Evolutionary conservation across 2,888 invertebrate species (phyloP), one percentile per base, ranked within the genome.

Genomic region (Hemistola chrysoprasaria): DNA sequence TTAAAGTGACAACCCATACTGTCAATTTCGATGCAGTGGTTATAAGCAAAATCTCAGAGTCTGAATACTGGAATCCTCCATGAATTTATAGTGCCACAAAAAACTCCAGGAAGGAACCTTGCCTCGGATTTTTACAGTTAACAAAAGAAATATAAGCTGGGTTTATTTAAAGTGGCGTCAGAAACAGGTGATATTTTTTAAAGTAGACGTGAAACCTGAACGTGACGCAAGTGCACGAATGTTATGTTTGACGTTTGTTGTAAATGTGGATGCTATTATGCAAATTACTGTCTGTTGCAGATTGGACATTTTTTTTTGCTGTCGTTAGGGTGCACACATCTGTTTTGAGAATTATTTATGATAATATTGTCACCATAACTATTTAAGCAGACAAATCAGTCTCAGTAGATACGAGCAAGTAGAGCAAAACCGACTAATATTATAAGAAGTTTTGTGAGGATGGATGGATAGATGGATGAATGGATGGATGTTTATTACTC

Each of bases 71-170:
- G 41, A 58, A 59, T 57, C 53, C 48, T 62, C 56, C 56, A 57
- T 69, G 62, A 74, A 74, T 73, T 74, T 71, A 71, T 71, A 65
- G 62, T 59, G 55, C 56, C 54, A 60, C 61, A 62, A 66, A 60
- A 57, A 71, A 66, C 65, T 63, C 40, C 48, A 62, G 63, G 65
- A 69, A 69, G 65, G 65, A 70, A 71, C 59, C 55, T 51, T 50
- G 55, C 46, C 56, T 51, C 34, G 57, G 57, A 56, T 56, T 67
- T 62, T 57, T 64, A 46, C 37, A 59, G 56, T 56, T 54, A 50
- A 48, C 56, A 61, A 61, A 65, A 61, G 47, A 57, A 65, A 62
- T 59, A 60, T 59, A 59, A 59, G 41, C 45, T 40, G 29, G 48
- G 41, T 56, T 53, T 50, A 52, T 53, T 58, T 27, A 34, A 31